These are phyloP conservation scores for Malthinus seriepunctatus DNA, from an alignment of 2,888 invertebrate genomes.

Conservation along the genomic window DNA sequence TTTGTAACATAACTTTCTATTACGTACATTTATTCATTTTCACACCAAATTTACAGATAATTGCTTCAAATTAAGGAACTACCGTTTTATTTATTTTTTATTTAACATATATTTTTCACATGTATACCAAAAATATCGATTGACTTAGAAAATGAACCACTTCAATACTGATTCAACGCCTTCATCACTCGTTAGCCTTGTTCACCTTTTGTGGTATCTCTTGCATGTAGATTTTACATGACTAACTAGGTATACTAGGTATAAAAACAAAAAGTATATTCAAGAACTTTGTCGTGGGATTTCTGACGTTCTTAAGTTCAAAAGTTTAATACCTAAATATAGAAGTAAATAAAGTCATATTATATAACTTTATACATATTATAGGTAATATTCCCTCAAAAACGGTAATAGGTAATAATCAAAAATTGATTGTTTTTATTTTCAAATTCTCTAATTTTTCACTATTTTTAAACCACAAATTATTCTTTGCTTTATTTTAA, in stretches of 20 bases:
- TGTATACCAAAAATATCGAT: not conserved
- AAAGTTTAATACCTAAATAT: no score
- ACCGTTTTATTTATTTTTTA: not conserved
- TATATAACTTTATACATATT: no score
- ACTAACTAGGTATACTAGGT: no score
- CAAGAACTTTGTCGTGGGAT: slow-evolving; percentile 3
- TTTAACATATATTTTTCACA: slow-evolving; percentile 2
- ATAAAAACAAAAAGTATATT: slow-evolving; percentile 2
- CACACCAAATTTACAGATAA: not conserved
- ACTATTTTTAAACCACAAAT: no score
- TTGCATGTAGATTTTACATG: slow-evolving; percentile 5
- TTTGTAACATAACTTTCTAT: not conserved
- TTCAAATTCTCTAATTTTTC: no score
- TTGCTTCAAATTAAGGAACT: not conserved
- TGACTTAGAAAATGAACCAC: no score
- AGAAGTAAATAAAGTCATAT: no score
- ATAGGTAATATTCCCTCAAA: no score
- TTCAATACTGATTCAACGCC: slow-evolving; percentile 10
- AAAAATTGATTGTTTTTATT: no score
- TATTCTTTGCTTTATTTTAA: no score
- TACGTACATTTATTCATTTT: not conserved
- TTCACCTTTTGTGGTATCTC: slow-evolving; percentile 13
- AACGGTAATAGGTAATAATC: no score
- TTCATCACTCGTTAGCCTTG: slow-evolving; percentile 21
- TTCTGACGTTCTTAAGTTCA: not conserved